Percentiles rank a stretch among this genome's conserved stretches.
These are phyloP conservation scores for Ceratitis capitata DNA, from an alignment of 1,140 invertebrate species.

Conservation along the genomic window DNA sequence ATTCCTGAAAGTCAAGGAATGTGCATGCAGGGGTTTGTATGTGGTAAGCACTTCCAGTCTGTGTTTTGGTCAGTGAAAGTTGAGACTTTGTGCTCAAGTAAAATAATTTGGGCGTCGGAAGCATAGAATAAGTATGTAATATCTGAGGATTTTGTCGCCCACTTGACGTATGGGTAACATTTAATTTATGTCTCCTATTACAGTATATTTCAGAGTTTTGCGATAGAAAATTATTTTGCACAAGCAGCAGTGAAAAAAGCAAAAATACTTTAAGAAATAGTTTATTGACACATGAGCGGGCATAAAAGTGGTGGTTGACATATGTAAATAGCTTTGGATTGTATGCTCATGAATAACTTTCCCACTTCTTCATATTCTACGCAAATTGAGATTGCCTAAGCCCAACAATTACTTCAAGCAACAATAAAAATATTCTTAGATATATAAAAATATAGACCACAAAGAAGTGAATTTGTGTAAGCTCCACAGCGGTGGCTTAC, in stretches of 20 bases:
- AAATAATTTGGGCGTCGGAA: neutral
- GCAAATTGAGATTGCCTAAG: neutral
- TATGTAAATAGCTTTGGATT: neutral
- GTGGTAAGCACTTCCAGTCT: neutral
- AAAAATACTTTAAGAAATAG: neutral
- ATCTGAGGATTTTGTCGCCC: neutral
- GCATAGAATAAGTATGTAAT: neutral
- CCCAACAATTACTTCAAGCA: neutral
- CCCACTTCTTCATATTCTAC: neutral
- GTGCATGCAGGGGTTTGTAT: neutral
- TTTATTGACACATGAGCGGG: neutral
- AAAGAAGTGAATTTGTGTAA: neutral
- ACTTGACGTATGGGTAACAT: constrained; percentile 16
- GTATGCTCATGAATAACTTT: neutral
- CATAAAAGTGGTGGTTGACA: neutral
- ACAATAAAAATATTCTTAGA: neutral
- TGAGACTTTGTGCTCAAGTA: neutral
- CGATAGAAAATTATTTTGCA: neutral
- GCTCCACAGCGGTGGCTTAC: neutral
- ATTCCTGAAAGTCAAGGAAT: neutral
- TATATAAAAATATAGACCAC: neutral
- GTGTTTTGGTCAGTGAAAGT: neutral
- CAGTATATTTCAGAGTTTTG: neutral
- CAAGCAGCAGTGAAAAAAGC: neutral
- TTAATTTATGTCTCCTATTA: neutral